These are phyloP conservation scores for Ormyrus nitidulus DNA, from an alignment of 2,888 invertebrate genomes.

Conservation along the genomic window DNA sequence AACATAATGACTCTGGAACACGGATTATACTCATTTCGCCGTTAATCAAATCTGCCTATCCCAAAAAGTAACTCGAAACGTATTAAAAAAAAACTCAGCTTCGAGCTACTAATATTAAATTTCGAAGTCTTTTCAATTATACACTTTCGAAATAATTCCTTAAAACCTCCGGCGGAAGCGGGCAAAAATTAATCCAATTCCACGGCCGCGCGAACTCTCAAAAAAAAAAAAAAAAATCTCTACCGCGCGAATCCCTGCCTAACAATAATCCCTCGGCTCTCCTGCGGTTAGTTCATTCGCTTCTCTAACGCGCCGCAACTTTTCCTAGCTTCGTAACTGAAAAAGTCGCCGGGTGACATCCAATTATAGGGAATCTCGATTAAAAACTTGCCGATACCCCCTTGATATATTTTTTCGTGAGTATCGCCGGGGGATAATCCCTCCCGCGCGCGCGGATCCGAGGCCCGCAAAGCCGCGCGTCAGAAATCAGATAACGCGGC, in stretches of 20 bases:
- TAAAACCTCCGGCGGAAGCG: not conserved
- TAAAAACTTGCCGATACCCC: slow-evolving; percentile 37
- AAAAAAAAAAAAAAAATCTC: not conserved
- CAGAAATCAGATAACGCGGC: slow-evolving; percentile 5
- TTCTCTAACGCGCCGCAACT: slow-evolving; percentile 23
- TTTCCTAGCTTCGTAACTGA: slow-evolving; percentile 35
- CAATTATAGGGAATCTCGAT: slow-evolving; percentile 37
- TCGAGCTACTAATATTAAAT: too few relatives aligned
- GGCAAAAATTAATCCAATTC: not conserved
- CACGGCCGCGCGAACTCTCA: too few relatives aligned
- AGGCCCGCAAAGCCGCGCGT: not conserved
- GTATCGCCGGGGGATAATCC: slow-evolving; percentile 22
- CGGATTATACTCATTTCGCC: too few relatives aligned
- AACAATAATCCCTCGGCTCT: slow-evolving; percentile 4
- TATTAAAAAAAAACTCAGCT: too few relatives aligned
- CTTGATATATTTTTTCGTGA: slow-evolving; percentile 11
- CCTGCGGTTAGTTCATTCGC: not conserved
- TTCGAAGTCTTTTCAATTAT: too few relatives aligned
- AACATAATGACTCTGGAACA: too few relatives aligned
- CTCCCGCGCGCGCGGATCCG: not conserved
- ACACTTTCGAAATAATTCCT: not conserved
- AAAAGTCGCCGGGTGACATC: slow-evolving; percentile 30
- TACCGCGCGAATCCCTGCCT: not conserved
- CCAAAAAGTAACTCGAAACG: too few relatives aligned
- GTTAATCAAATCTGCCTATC: too few relatives aligned